Evolutionary conservation across 2,888 invertebrate species (phyloP), one percentile per base, ranked within the genome.

Genomic region (Caenorhabditis imperialis): DNA sequence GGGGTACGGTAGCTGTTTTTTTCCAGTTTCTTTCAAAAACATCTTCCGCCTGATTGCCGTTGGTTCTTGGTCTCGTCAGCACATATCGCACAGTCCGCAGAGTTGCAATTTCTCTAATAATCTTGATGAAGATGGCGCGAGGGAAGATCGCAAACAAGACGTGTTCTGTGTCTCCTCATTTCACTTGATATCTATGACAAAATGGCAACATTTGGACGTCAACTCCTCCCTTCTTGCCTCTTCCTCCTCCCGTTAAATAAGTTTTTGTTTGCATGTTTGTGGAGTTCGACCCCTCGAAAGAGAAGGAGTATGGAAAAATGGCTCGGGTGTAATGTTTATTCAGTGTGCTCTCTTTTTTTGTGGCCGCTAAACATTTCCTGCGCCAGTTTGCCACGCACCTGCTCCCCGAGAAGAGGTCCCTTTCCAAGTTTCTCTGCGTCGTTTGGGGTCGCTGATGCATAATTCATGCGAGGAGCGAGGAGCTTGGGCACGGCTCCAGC

Each of bases 281-380:
- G 44, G 22, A 61, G 51, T 62, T 53, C 53, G 42, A 20, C 27
- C 23, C 20, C 16, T 35, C 20, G 20, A n/a, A 2, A 35, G 7
- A 16, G 23, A 37, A 48, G 48, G 42, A 54, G 54, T 63, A 48
- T 57, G 47, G 44, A 67, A 65, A 67, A 67, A 67, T 18, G 44
- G 16, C 57, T 57, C 27, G 55, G 22, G 65, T 55, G 65, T 65
- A 65, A 58, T 67, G 57, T 67, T 67, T 67, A 67, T 67, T 67
- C 67, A 67, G 67, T 55, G 4, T 48, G 33, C 25, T 61, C 44
- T 50, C 20, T 37, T 18, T 18, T 55, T 44, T 14, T 25, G 20
- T 22, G 22, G 27, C 30, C 42, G 16, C 44, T 48, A 65, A 65
- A 65, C 55, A 51, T 57, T 42, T 51, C 37, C 33, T 35, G 50